These are phyloP conservation scores for Sciaenops ocellatus DNA, from an alignment of 2,797 vertebrate species.

Conservation along the genomic window DNA sequence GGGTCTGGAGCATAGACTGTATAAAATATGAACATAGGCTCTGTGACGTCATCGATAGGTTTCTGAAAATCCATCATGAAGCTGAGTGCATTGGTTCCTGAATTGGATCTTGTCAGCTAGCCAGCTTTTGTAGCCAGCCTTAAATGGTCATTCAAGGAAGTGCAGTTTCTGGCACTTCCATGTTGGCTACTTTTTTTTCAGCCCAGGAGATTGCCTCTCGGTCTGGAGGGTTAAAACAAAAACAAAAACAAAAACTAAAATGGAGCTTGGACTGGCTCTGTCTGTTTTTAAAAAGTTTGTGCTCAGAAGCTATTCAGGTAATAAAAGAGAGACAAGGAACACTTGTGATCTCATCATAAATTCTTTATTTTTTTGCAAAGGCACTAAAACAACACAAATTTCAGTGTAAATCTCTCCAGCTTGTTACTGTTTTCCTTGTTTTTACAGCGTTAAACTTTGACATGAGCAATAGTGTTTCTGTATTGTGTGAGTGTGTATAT, in stretches of 20 bases:
- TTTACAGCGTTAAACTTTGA: not conserved
- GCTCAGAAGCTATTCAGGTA: not conserved
- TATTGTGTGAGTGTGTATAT: not conserved
- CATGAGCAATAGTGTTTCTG: not conserved
- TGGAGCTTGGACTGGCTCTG: not conserved
- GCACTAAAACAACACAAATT: conserved; percentile 7
- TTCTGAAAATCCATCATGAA: too few relatives aligned
- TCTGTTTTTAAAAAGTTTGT: not conserved
- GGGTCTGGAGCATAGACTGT: too few relatives aligned
- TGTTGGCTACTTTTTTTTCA: too few relatives aligned
- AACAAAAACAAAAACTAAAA: not conserved
- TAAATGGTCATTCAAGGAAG: too few relatives aligned
- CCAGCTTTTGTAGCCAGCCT: too few relatives aligned
- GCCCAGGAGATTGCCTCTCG: too few relatives aligned
- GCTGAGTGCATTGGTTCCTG: too few relatives aligned
- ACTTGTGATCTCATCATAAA: not conserved
- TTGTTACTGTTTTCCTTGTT: not conserved
- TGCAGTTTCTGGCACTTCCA: too few relatives aligned
- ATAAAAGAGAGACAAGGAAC: not conserved
- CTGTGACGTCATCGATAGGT: too few relatives aligned
- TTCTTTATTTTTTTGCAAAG: not conserved
- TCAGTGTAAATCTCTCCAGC: not conserved
- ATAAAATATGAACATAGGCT: too few relatives aligned
- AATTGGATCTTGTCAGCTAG: too few relatives aligned
- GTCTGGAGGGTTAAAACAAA: not conserved